phyloP scores from a whole-genome alignment of 2,113 vertebrate species.

The Puntigrus tetrazona region DNA sequence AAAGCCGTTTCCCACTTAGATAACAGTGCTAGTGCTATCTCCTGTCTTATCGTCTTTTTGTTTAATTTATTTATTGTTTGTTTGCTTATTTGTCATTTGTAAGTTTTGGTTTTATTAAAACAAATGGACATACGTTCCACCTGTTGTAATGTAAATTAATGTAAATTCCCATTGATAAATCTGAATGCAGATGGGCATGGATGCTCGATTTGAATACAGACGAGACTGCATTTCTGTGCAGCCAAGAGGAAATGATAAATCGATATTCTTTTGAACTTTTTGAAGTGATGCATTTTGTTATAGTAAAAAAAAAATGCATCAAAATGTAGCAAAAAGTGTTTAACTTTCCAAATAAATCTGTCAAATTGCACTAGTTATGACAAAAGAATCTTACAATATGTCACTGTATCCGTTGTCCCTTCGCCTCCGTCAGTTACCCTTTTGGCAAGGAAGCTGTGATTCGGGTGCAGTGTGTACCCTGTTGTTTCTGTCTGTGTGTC shows the following conservation, averaged over 20 bases:
- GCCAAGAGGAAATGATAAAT: not conserved
- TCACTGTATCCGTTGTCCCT: not conserved
- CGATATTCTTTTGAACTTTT: not conserved
- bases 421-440: not conserved
- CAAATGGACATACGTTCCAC: not conserved
- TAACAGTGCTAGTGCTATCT: not conserved
- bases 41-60: not conserved
- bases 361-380: not conserved
- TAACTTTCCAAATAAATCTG: not conserved
- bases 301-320: not conserved
- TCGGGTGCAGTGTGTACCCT: constrained; percentile 45
- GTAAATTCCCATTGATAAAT: not conserved
- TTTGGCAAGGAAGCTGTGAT: constrained; percentile 39
- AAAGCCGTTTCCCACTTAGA: not conserved
- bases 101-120: not conserved
- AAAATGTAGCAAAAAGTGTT: not conserved
- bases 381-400: not conserved
- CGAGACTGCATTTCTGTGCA: not conserved
- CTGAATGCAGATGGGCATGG: not conserved
- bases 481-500: constrained; percentile 57
- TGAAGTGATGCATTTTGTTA: not conserved
- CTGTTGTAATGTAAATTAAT: constrained; percentile 4
- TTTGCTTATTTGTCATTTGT: too few species aligned
- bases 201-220: not conserved
- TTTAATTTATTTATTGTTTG: not conserved